phyloP scores from a whole-genome alignment of 2,113 vertebrate species.

The Marmota flaviventris region DNA sequence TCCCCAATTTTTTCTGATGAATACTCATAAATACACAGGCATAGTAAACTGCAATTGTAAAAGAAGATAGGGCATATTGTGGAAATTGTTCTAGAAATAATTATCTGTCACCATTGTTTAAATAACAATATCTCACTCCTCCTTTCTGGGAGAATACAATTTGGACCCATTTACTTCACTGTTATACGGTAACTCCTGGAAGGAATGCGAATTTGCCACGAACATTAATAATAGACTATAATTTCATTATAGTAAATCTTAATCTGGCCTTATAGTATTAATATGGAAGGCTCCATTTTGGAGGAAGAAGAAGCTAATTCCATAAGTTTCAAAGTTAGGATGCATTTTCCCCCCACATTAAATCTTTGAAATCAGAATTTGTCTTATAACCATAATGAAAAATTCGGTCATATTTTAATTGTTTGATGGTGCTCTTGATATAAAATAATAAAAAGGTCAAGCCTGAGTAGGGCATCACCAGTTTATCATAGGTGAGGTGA shows the following conservation, averaged over 20 bases:
- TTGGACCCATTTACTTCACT: neutral
- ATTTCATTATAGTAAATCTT: slow-evolving; percentile 50
- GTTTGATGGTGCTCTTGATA: neutral
- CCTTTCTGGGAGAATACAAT: neutral
- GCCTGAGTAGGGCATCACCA: neutral
- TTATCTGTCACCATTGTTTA: neutral
- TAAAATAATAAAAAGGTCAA: neutral
- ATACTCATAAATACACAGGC: neutral
- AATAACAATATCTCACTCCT: neutral
- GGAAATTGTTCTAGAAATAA: slow-evolving; percentile 3
- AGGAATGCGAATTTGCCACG: neutral
- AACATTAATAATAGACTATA: neutral
- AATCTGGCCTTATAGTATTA: neutral
- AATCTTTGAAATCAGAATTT: slow-evolving; percentile 25
- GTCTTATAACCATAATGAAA: neutral
- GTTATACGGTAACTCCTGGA: neutral
- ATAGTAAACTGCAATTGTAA: neutral
- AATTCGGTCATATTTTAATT: slow-evolving; percentile 36
- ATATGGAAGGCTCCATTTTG: neutral
- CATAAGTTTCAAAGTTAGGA: neutral
- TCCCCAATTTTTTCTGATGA: neutral
- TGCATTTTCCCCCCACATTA: neutral
- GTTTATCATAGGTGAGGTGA: neutral
- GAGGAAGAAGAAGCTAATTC: neutral
- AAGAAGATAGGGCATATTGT: neutral